Conservation (phyloP, 2,888 invertebrate species). For the Meiosimyza platycephala region DNA sequence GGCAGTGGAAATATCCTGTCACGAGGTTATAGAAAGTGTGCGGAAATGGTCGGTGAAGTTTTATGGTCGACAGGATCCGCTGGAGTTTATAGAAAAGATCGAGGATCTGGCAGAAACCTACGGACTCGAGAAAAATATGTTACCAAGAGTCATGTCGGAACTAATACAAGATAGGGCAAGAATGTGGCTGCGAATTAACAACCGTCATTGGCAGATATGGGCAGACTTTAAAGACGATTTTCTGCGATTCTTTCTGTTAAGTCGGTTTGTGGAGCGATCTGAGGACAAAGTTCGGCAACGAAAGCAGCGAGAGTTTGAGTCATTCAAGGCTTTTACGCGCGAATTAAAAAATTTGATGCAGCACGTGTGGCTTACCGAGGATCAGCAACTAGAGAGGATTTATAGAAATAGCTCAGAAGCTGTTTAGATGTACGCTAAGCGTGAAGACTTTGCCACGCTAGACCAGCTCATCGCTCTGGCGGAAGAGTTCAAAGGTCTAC, state of each 20-base stretch:
- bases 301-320: neutral
- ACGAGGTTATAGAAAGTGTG: too few species aligned
- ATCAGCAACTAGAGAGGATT: slow-evolving; percentile 25
- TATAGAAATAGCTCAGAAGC: slow-evolving; percentile 23
- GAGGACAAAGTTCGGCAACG: slow-evolving; percentile 21
- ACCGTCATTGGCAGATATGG: too few species aligned
- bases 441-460: slow-evolving; percentile 16
- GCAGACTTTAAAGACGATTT: slow-evolving; percentile 8
- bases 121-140: too few species aligned
- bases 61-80: too few species aligned
- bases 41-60: too few species aligned
- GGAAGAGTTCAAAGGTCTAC: slow-evolving; percentile 7
- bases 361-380: neutral
- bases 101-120: too few species aligned
- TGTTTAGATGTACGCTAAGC: slow-evolving; percentile 14
- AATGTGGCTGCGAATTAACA: neutral
- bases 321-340: slow-evolving; percentile 4
- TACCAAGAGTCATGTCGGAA: neutral
- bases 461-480: neutral
- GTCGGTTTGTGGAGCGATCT: slow-evolving; percentile 17
- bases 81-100: too few species aligned
- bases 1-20: too few species aligned
- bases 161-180: neutral
- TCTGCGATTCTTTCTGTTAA: slow-evolving; percentile 5
- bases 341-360: slow-evolving; percentile 16